Evolutionary conservation across 2,888 invertebrate genomes (phyloP), one percentile per base, ranked within the genome.

Genomic region (Drosophila mimica): DNA sequence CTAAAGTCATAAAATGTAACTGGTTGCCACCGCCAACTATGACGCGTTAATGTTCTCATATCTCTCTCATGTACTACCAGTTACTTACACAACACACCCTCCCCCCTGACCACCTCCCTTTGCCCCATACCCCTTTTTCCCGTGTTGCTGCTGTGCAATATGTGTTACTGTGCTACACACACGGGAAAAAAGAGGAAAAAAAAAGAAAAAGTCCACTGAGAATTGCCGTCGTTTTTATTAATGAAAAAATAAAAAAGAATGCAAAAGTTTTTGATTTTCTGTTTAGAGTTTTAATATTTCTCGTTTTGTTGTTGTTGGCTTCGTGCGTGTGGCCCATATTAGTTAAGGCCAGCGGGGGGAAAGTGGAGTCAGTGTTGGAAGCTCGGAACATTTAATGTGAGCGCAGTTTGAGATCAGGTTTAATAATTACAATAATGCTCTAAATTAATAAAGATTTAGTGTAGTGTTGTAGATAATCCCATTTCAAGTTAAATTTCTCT

Each of bases 1-100:
- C 79, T 79, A 79, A 74, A 76, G 84, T 79, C 81, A 85, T 88
- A 85, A 85, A 85, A 85, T 81, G 88, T 88, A 88, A 85, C 84
- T 88, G 88, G 83, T 85, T 88, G 76, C 81, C 73, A 70, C 60
- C 66, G 74, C 74, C 77, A 74, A 79, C 75, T 74, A 78, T 65
- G 71, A 63, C 38, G 76, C 69, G 51, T 79, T 79, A 79, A 79
- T 81, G 86, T 83, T 83, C 86, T 76, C 83, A 76, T 81, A 84
- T 84, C 79, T 88, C 71, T 74, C 49, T 34, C 75, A 57, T 79
- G 79, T 71, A 71, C 64, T 59, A 59, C 71, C 34, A 59, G 61
- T 54, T 64, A 49, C 58, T 57, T 46, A 33, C 46, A 34, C 46
- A 46, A 46, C 46, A 25, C 25, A 49, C 49, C 20, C 48, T 7